Conservation (phyloP, 2,113 vertebrate genomes). For the Lichenostomus cassidix region DNA sequence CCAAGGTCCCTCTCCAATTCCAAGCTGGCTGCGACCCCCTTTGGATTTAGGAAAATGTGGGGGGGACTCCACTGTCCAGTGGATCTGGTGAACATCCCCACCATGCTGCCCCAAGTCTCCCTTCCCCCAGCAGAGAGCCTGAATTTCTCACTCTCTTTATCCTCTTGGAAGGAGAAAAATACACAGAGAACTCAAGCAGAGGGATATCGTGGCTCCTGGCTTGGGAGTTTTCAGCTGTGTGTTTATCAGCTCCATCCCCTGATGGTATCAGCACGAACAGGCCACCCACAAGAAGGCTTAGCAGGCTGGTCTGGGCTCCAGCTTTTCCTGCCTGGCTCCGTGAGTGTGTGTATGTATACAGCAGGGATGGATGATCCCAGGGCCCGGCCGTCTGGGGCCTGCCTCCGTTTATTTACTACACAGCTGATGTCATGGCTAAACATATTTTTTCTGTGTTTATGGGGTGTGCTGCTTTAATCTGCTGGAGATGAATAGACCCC, state of each 20-base stretch:
- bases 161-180: constrained; percentile 43
- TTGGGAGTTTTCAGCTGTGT: constrained; percentile 56
- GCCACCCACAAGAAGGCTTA: constrained; percentile 70
- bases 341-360: constrained; percentile 36
- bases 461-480: constrained; percentile 1
- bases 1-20: neutral
- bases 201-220: constrained; percentile 37
- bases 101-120: neutral
- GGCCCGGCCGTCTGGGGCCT: constrained; percentile 51
- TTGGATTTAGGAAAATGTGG: neutral
- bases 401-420: constrained; percentile 63
- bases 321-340: neutral
- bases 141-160: constrained; percentile 33
- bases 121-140: constrained; percentile 4
- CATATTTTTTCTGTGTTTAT: constrained; percentile 64
- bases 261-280: constrained; percentile 66
- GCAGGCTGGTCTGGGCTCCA: constrained; percentile 54
- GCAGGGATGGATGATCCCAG: neutral
- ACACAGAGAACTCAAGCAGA: constrained; percentile 4
- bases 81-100: neutral
- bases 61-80: neutral
- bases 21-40: fast-evolving
- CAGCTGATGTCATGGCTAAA: constrained; percentile 66
- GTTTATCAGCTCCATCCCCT: constrained; percentile 66
- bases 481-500: constrained; percentile 18